Conservation (phyloP, 1,140 invertebrate species). For the Orchesella cincta region DNA sequence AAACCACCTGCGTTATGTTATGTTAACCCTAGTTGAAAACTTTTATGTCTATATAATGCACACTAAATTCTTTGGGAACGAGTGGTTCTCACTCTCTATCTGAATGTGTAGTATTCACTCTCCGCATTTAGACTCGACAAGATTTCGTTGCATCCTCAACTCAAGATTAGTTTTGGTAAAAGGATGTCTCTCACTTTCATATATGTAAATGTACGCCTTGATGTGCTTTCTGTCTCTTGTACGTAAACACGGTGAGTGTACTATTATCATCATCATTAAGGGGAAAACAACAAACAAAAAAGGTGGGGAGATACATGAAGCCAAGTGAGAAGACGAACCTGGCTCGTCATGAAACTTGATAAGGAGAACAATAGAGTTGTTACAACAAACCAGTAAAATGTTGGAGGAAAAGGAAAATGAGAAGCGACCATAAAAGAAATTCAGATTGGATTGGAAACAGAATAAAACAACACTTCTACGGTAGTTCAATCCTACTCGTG, state of each 20-base stretch:
- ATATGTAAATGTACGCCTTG: too few relatives aligned
- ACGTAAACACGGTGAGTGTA: too few relatives aligned
- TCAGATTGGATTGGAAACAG: too few relatives aligned
- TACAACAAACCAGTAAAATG: slow-evolving; percentile 4
- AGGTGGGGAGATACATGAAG: background rate
- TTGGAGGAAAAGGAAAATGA: background rate
- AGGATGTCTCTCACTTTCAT: too few relatives aligned
- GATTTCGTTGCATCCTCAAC: too few relatives aligned
- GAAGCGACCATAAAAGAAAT: background rate
- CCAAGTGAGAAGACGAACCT: background rate
- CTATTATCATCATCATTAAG: too few relatives aligned
- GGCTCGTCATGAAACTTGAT: slow-evolving; percentile 32
- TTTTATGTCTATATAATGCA: background rate
- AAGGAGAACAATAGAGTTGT: slow-evolving; percentile 38
- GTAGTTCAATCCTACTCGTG: background rate
- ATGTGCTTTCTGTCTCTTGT: too few relatives aligned
- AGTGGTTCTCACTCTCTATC: too few relatives aligned
- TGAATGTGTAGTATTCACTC: too few relatives aligned
- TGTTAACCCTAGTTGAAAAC: background rate
- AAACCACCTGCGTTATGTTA: background rate
- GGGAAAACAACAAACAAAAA: background rate
- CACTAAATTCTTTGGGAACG: too few relatives aligned
- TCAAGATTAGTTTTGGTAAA: too few relatives aligned
- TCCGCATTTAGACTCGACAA: too few relatives aligned
- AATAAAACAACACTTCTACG: background rate